Base-by-base conservation (phyloP, 2,888 invertebrate species). In the Lithophane semibrunnea region DNA sequence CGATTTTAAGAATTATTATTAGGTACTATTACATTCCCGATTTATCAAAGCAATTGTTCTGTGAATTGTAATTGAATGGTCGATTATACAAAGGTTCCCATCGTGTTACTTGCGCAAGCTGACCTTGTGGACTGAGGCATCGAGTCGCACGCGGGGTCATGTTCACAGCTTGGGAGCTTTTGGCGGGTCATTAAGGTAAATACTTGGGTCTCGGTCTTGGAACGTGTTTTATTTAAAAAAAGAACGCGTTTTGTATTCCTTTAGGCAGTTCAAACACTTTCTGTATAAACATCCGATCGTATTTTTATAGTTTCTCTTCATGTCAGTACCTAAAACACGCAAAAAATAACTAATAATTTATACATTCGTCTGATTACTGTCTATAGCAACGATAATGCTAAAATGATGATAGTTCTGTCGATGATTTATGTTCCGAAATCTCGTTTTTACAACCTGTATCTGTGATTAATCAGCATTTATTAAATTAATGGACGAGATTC, bases 21-120 rank as follows among this genome's bases (percentile, higher is more conserved):
- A 80, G 37, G 42, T 42, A 74, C 47, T 47, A 73, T 77, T 37
- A 71, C 78, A 80, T 86, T 71, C 77, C 76, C 42, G 66, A 67
- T 72, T 74, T 73, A 74, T 78, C 72, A 80, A 79, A 73, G 75
- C 69, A 72, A 78, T 82, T 83, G 44, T 82, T 86, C 80, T 82
- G 78, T 79, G 79, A 79, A 83, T 81, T 68, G 71, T 71, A 79
- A 74, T 84, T 89, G 85, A 88, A 90, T 87, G 86, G 79, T 77
- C 82, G 76, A 86, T 84, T 86, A 82, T 79, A 83, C 69, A 82
- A 83, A 84, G 77, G 86, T 92, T 93, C 93, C 91, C 92, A 92
- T 90, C 84, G 83, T 60, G 80, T 63, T 29, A 49, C 67, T 92
- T 92, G 90, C 88, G 90, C 88, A 91, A 90, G 79, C 49, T 89